These are phyloP conservation scores for Chloebia gouldiae DNA, from an alignment of 2,113 vertebrate species.

Conservation along the genomic window DNA sequence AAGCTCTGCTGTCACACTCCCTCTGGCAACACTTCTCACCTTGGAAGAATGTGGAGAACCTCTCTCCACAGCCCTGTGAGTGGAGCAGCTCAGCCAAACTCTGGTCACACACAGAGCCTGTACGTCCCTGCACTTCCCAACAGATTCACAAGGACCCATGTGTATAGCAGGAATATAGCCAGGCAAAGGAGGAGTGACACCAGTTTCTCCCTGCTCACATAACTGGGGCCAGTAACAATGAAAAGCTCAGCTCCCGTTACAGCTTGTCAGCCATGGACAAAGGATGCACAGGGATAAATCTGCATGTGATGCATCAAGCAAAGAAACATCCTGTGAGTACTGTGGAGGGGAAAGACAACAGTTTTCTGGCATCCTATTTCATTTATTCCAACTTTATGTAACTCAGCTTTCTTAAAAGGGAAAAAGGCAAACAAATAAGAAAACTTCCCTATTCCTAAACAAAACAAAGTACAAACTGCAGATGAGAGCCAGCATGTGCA, in stretches of 20 bases:
- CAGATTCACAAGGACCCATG: not conserved
- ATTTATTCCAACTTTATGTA: conserved; percentile 63
- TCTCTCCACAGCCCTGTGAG: fast-evolving
- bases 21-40: not conserved
- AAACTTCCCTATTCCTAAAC: conserved; percentile 50
- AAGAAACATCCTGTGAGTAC: not conserved
- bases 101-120: not conserved
- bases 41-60: not conserved
- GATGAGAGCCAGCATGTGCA: conserved; percentile 25
- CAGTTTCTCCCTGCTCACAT: not conserved
- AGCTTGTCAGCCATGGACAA: not conserved
- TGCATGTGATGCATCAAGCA: not conserved
- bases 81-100: not conserved
- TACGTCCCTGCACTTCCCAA: not conserved
- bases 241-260: not conserved
- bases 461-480: conserved; percentile 55
- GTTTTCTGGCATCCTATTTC: conserved; percentile 50
- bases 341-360: not conserved
- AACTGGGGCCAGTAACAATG: not conserved
- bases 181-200: not conserved
- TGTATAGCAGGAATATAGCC: not conserved
- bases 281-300: not conserved
- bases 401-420: conserved; percentile 41
- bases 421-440: conserved; percentile 10
- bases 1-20: not conserved